Conservation (phyloP, 2,888 invertebrate genomes). For the Cephus pulcher region DNA sequence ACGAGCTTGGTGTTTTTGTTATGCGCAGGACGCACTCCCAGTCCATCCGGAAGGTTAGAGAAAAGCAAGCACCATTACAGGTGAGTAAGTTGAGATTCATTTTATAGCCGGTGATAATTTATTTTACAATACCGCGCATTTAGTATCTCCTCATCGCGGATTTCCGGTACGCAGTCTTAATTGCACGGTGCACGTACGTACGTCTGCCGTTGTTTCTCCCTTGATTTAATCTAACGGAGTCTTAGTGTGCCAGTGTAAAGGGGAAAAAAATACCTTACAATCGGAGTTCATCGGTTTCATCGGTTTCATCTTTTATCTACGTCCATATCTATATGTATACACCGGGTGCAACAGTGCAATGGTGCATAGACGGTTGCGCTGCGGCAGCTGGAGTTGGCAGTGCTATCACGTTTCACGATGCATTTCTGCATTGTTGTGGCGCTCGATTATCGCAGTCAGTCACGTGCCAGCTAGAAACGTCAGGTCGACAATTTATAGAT, state of each 20-base stretch:
- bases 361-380: neutral
- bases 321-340: neutral
- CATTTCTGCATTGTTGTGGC: neutral
- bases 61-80: conserved; percentile 53
- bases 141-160: neutral
- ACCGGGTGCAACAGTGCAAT: neutral
- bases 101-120: conserved; percentile 2
- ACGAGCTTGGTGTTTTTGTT: conserved; percentile 4
- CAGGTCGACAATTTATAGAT: neutral
- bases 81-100: conserved; percentile 44
- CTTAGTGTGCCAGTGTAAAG: neutral
- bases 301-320: neutral
- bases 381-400: neutral
- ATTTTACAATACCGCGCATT: neutral
- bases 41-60: conserved; percentile 47
- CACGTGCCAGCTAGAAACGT: neutral
- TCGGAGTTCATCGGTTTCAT: neutral
- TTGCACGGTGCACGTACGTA: neutral
- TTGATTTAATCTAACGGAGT: neutral
- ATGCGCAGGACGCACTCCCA: conserved; percentile 35
- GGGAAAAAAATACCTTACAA: neutral
- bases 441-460: neutral
- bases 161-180: neutral
- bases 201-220: neutral
- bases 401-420: neutral